phyloP scores from a whole-genome alignment of 2,113 vertebrate genomes.

The Lepus europaeus region DNA sequence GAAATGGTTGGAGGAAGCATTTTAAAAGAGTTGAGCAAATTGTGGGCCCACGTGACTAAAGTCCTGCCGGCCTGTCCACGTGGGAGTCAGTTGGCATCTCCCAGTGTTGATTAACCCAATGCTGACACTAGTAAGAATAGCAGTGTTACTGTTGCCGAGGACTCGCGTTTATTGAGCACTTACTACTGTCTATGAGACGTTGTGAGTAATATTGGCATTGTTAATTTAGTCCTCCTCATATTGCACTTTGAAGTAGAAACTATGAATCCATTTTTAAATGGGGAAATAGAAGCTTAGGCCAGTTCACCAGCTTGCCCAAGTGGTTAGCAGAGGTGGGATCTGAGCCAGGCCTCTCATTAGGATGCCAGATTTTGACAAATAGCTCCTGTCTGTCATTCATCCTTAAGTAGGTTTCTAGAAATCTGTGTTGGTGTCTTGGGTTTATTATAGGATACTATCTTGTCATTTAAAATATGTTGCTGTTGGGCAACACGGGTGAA shows the following conservation, averaged over 20 bases:
- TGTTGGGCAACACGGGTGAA: not conserved
- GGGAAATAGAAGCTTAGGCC: not conserved
- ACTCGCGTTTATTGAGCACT: too few species aligned
- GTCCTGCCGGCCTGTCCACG: accelerated
- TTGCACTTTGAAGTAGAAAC: not conserved
- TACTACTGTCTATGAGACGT: not conserved
- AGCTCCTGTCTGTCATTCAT: not conserved
- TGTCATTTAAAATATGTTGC: not conserved
- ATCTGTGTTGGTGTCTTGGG: too few species aligned
- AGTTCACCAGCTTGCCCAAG: not conserved
- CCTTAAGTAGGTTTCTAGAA: not conserved
- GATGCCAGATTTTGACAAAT: too few species aligned
- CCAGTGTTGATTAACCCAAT: not conserved
- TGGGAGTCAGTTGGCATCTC: not conserved
- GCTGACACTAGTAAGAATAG: accelerated
- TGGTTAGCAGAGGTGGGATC: not conserved
- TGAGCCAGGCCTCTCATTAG: not conserved
- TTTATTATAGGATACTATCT: not conserved
- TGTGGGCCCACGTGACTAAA: not conserved
- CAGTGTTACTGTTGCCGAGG: accelerated
- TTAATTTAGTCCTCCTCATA: accelerated
- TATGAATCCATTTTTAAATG: not conserved
- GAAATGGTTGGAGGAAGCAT: not conserved
- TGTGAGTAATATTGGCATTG: not conserved
- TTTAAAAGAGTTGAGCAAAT: accelerated